phyloP scores from a whole-genome alignment of 1,140 invertebrate genomes.

The Macrotrachela quadricornifera region DNA sequence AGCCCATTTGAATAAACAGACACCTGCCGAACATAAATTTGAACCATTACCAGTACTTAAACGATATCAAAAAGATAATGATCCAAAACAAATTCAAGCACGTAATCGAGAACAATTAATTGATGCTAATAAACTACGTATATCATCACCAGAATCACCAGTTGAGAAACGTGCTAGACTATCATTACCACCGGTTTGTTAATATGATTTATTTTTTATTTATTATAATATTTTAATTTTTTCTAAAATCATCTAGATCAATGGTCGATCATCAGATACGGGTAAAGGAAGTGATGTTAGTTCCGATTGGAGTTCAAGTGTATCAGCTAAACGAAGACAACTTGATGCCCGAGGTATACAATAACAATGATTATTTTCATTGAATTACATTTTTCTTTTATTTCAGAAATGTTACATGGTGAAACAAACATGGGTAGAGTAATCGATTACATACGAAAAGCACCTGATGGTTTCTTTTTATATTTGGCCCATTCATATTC shows the following conservation, averaged over 20 bases:
- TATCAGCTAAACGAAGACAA: not conserved
- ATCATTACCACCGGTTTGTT: not conserved
- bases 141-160: not conserved
- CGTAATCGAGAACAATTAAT: not conserved
- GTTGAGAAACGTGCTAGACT: not conserved
- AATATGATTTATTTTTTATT: not conserved
- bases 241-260: not conserved
- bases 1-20: no score
- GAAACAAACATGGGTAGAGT: not conserved
- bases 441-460: not conserved
- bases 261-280: no score
- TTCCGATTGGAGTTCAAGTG: not conserved
- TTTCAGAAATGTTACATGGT: not conserved
- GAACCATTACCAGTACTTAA: no score
- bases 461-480: constrained; percentile 4
- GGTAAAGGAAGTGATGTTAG: no score
- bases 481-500: constrained; percentile 7
- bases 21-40: no score
- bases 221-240: not conserved
- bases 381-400: not conserved
- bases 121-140: not conserved
- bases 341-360: not conserved
- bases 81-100: not conserved
- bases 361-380: not conserved
- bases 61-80: not conserved